Conservation (phyloP, 1,140 invertebrate genomes). For the Tetramorium simillimum region DNA sequence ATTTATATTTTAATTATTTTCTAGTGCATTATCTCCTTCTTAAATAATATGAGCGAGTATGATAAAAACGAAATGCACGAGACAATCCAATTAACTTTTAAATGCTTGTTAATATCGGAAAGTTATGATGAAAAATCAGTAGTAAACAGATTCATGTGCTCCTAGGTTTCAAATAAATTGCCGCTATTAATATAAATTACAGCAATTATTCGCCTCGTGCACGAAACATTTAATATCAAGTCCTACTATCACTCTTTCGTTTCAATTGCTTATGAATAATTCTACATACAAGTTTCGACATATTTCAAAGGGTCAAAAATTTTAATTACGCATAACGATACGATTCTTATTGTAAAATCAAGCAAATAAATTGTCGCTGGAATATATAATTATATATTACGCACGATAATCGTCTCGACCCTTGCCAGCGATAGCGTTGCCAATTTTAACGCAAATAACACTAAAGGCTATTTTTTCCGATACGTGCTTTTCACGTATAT, state of each 20-base stretch:
- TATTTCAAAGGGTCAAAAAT: neutral
- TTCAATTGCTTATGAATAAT: slow-evolving; percentile 6
- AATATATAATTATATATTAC: neutral
- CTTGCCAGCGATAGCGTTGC: neutral
- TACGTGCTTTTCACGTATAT: neutral
- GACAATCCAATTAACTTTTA: neutral
- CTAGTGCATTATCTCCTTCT: neutral
- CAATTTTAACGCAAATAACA: neutral
- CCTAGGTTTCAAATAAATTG: slow-evolving; percentile 44
- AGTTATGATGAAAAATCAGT: slow-evolving; percentile 24
- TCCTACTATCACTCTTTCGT: neutral
- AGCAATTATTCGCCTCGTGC: slow-evolving; percentile 38
- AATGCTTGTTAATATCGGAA: slow-evolving; percentile 12
- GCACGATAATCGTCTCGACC: neutral
- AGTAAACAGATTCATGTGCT: slow-evolving; percentile 20
- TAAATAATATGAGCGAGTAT: neutral
- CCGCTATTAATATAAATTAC: slow-evolving; percentile 51
- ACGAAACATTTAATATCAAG: slow-evolving; percentile 13
- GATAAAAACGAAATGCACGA: neutral
- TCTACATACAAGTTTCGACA: neutral
- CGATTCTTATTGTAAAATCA: neutral
- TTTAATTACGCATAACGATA: neutral
- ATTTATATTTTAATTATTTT: neutral
- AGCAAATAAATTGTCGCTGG: neutral
- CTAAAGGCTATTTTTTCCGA: neutral